A percentile compares a stretch with the other conserved stretches of the same genome.
These are phyloP conservation scores for Carposina sasakii DNA, from an alignment of 1,140 invertebrate genomes.

Conservation along the genomic window DNA sequence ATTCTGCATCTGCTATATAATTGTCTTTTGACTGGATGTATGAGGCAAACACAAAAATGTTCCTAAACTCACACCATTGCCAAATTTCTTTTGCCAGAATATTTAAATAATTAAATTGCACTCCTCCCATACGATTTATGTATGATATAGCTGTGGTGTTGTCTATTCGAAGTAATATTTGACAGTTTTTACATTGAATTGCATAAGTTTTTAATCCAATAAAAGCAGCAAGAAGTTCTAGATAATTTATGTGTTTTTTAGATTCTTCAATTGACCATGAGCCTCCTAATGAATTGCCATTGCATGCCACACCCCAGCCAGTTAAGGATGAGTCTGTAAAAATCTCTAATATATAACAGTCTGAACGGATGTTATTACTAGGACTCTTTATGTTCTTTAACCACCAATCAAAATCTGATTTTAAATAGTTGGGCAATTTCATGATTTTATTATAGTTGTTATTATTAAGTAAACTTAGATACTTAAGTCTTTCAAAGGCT, in stretches of 20 bases:
- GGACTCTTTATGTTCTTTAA: background rate
- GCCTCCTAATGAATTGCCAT: background rate
- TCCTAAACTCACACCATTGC: conserved; percentile 14
- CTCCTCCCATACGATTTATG: conserved; percentile 8
- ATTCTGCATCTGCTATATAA: conserved; percentile 9
- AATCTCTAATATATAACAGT: conserved; percentile 18
- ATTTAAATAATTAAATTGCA: conserved; percentile 9
- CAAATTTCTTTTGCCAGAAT: conserved; percentile 8
- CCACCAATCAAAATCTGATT: background rate
- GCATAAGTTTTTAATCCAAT: conserved; percentile 10
- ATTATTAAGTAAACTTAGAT: background rate
- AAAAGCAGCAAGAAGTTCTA: conserved; percentile 10
- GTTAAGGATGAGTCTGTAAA: conserved; percentile 11
- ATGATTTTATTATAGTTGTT: background rate
- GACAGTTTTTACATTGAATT: background rate
- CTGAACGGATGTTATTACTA: background rate
- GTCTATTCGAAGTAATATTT: conserved; percentile 25
- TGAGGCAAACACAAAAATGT: conserved; percentile 6
- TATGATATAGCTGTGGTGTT: conserved; percentile 12
- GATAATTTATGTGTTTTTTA: conserved; percentile 7
- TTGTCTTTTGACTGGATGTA: conserved; percentile 14
- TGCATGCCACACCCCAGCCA: conserved; percentile 11
- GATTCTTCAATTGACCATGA: background rate
- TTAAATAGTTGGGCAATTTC: background rate
- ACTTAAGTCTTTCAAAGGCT: background rate